A percentile compares a stretch with the other conserved stretches of the same genome.
Conservation (phyloP, 2,888 invertebrate genomes). For the Darwinula stevensoni region DNA sequence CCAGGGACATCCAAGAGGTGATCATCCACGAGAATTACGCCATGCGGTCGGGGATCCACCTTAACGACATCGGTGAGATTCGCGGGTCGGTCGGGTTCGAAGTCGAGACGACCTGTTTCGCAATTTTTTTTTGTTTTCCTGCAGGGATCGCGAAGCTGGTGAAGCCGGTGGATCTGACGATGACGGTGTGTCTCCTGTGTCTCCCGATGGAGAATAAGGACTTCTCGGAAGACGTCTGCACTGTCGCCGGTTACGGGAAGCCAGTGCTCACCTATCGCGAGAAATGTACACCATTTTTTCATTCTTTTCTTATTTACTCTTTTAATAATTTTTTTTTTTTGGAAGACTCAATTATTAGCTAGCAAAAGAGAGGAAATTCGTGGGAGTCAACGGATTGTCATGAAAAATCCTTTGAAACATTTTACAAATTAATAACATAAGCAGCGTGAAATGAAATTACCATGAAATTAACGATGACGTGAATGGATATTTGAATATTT, state of each 20-base stretch:
- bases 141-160: neutral
- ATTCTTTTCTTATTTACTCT: too few relatives aligned
- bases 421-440: too few relatives aligned
- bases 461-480: too few relatives aligned
- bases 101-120: too few relatives aligned
- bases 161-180: neutral
- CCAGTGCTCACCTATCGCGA: neutral
- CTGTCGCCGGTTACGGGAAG: constrained; percentile 1
- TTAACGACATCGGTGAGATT: constrained; percentile 9
- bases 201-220: neutral
- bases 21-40: constrained; percentile 8
- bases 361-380: too few relatives aligned
- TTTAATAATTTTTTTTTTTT: too few relatives aligned
- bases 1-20: constrained; percentile 7
- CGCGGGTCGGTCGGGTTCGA: too few relatives aligned
- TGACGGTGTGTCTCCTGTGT: constrained; percentile 1
- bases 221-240: neutral
- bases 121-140: neutral
- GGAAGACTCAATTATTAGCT: too few relatives aligned
- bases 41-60: constrained; percentile 7
- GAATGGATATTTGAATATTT: neutral
- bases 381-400: too few relatives aligned
- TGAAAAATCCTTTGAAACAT: too few relatives aligned
- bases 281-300: too few relatives aligned
- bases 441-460: too few relatives aligned